These are phyloP conservation scores for Perca fluviatilis DNA, from an alignment of 2,113 vertebrate species.

Conservation along the genomic window DNA sequence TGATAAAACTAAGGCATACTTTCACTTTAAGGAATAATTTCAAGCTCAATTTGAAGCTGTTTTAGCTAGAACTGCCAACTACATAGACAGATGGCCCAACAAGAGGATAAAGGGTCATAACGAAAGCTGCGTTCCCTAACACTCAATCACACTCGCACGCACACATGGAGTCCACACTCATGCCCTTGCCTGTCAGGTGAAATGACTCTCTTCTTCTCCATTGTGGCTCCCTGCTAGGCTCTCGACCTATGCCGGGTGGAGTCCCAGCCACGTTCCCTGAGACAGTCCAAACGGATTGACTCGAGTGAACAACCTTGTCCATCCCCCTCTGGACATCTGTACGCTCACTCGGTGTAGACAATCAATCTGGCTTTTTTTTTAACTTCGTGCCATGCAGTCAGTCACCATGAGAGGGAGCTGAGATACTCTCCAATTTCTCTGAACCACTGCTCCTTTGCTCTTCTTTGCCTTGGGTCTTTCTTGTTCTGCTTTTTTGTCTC, in stretches of 20 bases:
- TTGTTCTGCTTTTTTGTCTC: not conserved
- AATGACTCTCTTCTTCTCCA: constrained; percentile 52
- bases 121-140: not conserved
- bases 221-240: constrained; percentile 27
- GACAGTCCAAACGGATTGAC: constrained; percentile 68
- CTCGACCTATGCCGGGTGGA: constrained; percentile 54
- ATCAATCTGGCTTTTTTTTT: constrained; percentile 43
- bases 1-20: not conserved
- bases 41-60: not conserved
- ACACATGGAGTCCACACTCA: not conserved
- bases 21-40: not conserved
- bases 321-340: constrained; percentile 63
- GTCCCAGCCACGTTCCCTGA: constrained; percentile 47
- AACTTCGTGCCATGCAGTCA: not conserved
- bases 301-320: constrained; percentile 60
- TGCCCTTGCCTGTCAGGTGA: constrained; percentile 61
- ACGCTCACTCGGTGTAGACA: constrained; percentile 17
- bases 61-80: not conserved
- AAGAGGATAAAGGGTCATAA: constrained; percentile 14
- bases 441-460: not conserved
- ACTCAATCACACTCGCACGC: constrained; percentile 7
- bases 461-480: not conserved
- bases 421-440: constrained; percentile 53
- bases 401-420: constrained; percentile 71
- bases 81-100: not conserved